Conservation (phyloP, 2,113 vertebrate genomes). For the Alligator mississippiensis region DNA sequence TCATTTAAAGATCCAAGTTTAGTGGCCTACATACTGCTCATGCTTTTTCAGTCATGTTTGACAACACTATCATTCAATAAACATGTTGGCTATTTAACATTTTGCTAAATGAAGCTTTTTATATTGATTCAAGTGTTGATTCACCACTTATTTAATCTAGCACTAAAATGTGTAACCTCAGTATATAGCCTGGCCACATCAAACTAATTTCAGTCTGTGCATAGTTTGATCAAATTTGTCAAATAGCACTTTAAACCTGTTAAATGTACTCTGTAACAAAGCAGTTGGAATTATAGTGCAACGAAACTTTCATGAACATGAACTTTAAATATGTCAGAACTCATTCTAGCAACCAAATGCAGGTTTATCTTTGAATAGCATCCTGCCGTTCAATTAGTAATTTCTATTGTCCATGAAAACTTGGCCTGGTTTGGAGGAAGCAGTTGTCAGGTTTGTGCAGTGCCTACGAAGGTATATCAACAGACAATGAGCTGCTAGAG, state of each 20-base stretch:
- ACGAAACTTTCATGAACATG: not conserved
- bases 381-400: slow-evolving; percentile 33
- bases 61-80: not conserved
- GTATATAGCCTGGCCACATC: not conserved
- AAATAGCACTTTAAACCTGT: slow-evolving; percentile 24
- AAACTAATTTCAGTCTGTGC: not conserved
- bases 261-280: not conserved
- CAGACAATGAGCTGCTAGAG: no score
- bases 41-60: not conserved
- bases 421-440: not conserved
- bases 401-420: slow-evolving; percentile 23
- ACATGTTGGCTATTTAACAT: not conserved
- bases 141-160: not conserved
- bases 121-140: not conserved
- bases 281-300: not conserved
- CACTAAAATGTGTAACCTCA: not conserved
- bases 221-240: slow-evolving; percentile 9
- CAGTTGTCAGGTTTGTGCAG: no score
- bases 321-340: slow-evolving; percentile 21
- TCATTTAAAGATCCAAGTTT: not conserved
- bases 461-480: no score
- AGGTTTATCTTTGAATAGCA: slow-evolving; percentile 42
- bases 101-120: not conserved
- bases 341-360: slow-evolving; percentile 8
- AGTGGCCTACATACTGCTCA: not conserved